Evolutionary conservation across 2,113 vertebrate genomes (phyloP), one percentile per base, ranked within the genome.

Genomic region (Myotis yumanensis): DNA sequence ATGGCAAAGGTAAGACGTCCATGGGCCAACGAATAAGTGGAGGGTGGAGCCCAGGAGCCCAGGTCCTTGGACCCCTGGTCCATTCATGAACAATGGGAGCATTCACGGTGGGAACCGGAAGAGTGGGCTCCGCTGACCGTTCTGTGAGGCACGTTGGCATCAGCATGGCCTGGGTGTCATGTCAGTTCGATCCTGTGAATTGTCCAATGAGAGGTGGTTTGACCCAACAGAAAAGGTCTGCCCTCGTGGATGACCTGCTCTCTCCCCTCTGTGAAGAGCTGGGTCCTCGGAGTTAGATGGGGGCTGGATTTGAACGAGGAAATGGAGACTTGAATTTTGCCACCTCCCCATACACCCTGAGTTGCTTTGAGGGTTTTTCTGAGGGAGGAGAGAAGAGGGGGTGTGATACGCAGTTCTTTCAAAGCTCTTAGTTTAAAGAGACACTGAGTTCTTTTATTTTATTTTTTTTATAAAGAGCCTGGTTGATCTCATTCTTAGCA

Each of bases 391-490:
- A 83, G 51, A 93, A 86, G 28, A 69, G 23, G 28, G 28, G 28
- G 4, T 66, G 20, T 17, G 48, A 81, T 15, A 22, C 7, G 40
- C n/a, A 59, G 11, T 16, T 54, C 51, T 88, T 92, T 71, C 69
- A 54, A 79, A 76, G 79, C 5, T 43, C 51, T 93, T 82, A 68
- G 59, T 94, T 86, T 92, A 25, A 94, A 96, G 91, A 94, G 81
- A 91, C n/a, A 75, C 28, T 17, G 40, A 17, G 11, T 80, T 80
- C 3, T 46, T 11, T 16, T 73, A 43, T 30, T 32, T 79, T 64
- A 22, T 87, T 35, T 79, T 64, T 40, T 73, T 43, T 20, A 62
- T 69, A 62, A 71, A 11, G 25, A 64, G 48, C 37, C 64, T 90
- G 69, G 54, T 66, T 95, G 82, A 69, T 94, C 59, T 96, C 90